Conservation (phyloP, 2,113 vertebrate genomes). For the Thermophis baileyi region DNA sequence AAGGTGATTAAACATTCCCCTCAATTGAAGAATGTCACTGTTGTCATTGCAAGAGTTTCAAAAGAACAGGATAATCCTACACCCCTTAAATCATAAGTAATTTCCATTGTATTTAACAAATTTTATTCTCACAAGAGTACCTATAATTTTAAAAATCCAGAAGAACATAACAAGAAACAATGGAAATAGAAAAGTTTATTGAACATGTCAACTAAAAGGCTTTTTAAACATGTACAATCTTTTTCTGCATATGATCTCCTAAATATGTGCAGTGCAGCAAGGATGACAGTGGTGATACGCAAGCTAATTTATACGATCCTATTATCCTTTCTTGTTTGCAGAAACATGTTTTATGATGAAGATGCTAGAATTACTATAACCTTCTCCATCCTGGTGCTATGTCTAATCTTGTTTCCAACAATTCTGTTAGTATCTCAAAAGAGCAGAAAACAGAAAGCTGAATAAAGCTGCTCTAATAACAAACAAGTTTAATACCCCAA, state of each 20-base stretch:
- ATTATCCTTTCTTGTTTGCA: not conserved
- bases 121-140: not conserved
- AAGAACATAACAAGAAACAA: not conserved
- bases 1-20: not conserved
- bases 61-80: not conserved
- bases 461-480: not conserved
- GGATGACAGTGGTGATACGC: not conserved
- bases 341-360: not conserved
- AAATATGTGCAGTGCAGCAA: not conserved
- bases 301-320: not conserved
- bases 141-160: not conserved
- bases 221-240: not conserved
- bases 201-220: not conserved
- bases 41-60: not conserved
- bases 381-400: not conserved
- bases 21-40: not conserved
- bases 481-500: not conserved
- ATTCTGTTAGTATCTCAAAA: not conserved
- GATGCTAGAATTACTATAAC: not conserved
- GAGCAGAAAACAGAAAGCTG: not conserved
- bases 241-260: not conserved
- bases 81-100: not conserved
- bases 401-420: not conserved
- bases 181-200: not conserved
- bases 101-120: not conserved